Percentiles rank a stretch among this genome's conserved stretches.
These are phyloP conservation scores for Chaetophractus vellerosus DNA, from an alignment of 2,797 vertebrate species.

Conservation along the genomic window DNA sequence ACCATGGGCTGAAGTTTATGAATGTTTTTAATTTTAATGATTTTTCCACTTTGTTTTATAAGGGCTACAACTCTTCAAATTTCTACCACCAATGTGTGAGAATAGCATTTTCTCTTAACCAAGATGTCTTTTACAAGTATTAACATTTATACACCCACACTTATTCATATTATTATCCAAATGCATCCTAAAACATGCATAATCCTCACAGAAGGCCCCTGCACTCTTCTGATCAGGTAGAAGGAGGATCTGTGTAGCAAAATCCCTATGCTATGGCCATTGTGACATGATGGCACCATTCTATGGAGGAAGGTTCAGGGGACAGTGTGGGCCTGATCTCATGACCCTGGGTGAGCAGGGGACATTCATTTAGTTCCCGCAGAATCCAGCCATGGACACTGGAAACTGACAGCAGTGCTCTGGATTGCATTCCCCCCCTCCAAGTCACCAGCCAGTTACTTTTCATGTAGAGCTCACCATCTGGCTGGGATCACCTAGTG, in stretches of 20 bases:
- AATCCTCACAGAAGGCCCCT: background rate
- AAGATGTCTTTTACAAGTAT: background rate
- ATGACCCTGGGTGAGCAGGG: background rate
- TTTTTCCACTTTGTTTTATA: background rate
- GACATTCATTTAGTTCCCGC: constrained; percentile 3
- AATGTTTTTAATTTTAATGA: background rate
- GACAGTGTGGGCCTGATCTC: background rate
- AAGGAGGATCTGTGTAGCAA: background rate
- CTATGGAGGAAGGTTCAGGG: background rate
- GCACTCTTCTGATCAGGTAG: too few species aligned
- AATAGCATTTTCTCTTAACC: background rate
- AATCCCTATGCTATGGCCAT: background rate
- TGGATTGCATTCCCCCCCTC: constrained; percentile 67
- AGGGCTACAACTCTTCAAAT: background rate
- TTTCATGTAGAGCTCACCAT: constrained; percentile 66
- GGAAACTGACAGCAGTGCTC: constrained; percentile 56
- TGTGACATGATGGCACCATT: background rate
- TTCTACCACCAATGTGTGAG: background rate
- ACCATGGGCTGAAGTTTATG: background rate
- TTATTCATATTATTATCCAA: constrained; percentile 27
- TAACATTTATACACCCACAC: background rate
- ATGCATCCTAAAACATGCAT: background rate
- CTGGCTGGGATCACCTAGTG: constrained; percentile 59
- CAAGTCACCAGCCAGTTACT: constrained; percentile 61
- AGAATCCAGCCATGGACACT: constrained; percentile 8